Evolutionary conservation across 2,113 vertebrate species (phyloP).

Genomic region (Charadrius vociferus): DNA sequence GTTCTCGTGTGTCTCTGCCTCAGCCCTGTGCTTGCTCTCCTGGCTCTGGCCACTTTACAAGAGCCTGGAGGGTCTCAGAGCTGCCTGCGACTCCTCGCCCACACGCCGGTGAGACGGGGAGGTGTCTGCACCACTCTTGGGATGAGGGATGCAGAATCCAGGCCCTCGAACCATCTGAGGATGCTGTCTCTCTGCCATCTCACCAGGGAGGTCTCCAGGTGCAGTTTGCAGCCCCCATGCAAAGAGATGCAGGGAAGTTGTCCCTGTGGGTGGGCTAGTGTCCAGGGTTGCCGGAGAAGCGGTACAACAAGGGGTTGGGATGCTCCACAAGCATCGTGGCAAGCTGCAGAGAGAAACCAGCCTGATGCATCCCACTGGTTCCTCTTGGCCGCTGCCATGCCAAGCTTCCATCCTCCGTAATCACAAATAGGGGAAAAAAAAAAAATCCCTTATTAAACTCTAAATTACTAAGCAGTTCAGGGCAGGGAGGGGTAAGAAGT

Average conservation of each 20-base stretch:
- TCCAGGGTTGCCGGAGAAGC: accelerated
- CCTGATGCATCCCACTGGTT: not conserved
- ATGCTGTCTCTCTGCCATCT: not conserved
- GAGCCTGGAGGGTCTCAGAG: not conserved
- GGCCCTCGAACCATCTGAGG: not conserved
- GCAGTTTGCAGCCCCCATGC: accelerated
- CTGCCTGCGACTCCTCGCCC: not conserved
- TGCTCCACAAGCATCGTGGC: not conserved
- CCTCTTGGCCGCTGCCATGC: not conserved
- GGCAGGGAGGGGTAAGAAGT: not conserved
- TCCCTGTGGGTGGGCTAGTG: not conserved
- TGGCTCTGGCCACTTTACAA: accelerated
- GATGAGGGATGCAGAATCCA: not conserved
- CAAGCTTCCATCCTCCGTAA: not conserved
- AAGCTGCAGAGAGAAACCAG: not conserved
- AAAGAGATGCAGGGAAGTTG: not conserved
- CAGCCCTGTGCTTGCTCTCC: not conserved
- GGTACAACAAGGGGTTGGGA: accelerated
- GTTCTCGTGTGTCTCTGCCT: not conserved
- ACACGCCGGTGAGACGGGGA: accelerated
- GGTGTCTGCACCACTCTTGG: accelerated
- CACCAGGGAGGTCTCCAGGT: not conserved
- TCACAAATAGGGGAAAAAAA: not conserved
- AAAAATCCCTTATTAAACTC: not conserved
- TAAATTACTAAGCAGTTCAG: not conserved